Base-by-base conservation (phyloP, 1,140 invertebrate genomes). In the Drosophila santomea region DNA sequence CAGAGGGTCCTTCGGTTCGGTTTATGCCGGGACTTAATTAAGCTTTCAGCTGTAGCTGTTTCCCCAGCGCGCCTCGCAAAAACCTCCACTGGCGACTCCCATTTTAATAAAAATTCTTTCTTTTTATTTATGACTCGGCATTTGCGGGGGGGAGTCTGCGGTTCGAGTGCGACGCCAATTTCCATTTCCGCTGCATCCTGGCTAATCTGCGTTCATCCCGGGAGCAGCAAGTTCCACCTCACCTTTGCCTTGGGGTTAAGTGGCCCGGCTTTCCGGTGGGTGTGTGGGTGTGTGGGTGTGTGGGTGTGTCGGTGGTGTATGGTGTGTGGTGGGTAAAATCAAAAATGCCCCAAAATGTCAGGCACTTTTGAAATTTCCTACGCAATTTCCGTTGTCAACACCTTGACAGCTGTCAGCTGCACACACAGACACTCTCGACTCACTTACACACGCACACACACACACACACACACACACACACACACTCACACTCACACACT, bases 351-450 rank as follows among this genome's bases (percentile, higher is more conserved):
- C 38, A 36, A 62, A 67, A 56, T 71, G 77, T 73, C 69, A 79
- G 68, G 61, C 80, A 68, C 84, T 89, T 84, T 84, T 80, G 74
- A 89, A 75, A 89, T 89, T 78, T 89, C 84, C 84, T 62, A 89
- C 77, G 84, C 84, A 89, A 89, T 89, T 80, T 89, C 84, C 84
- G 84, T 61, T 89, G 74, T 80, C 84, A 89, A 89, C 84, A 89
- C 84, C 84, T 89, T 75, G 82, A 80, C 80, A 88, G 77, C 84
- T 88, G 84, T 80, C 84, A 89, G 69, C 55, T 48, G 55, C 79
- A 89, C 64, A 74, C 80, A 57, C 71, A 57, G 36, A 50, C 69
- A 55, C 69, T 44, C 54, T 32, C 45, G 28, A 14, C 12, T 23
- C 60, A 32, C 78, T 32, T 32, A 55, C 71, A 48, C 50, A 44